phyloP scores from a whole-genome alignment of 2,888 invertebrate species.

The Axea sp. region DNA sequence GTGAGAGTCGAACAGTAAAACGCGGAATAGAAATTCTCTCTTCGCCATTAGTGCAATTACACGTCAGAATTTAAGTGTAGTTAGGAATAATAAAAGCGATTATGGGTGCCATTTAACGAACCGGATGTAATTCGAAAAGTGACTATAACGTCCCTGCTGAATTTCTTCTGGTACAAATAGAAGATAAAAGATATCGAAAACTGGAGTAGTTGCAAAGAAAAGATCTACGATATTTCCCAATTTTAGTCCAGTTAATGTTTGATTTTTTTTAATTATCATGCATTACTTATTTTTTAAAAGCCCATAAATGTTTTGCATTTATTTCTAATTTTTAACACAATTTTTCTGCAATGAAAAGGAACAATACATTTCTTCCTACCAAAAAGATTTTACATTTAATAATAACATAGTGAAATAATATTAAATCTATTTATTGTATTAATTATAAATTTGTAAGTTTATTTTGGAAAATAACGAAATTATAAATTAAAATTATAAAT shows the following conservation, averaged over 20 bases:
- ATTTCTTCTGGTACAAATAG: slow-evolving; percentile 10
- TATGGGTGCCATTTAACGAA: slow-evolving; percentile 29
- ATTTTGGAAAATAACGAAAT: too few relatives aligned
- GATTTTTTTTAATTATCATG: slow-evolving; percentile 13
- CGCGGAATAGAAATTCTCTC: slow-evolving; percentile 30
- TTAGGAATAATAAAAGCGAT: slow-evolving; percentile 43
- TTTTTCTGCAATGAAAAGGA: too few relatives aligned
- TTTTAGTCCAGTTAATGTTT: slow-evolving; percentile 9
- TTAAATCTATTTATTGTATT: too few relatives aligned
- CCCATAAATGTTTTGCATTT: too few relatives aligned
- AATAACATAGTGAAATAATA: too few relatives aligned
- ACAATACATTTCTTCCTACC: too few relatives aligned
- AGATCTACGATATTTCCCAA: slow-evolving; percentile 8
- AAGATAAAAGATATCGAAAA: slow-evolving; percentile 20
- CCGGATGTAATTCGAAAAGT: slow-evolving; percentile 38
- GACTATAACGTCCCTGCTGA: slow-evolving; percentile 8
- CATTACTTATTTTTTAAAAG: too few relatives aligned
- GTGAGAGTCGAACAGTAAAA: slow-evolving; percentile 24
- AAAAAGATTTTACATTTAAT: too few relatives aligned
- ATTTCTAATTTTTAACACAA: too few relatives aligned
- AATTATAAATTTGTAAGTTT: too few relatives aligned
- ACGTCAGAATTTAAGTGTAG: slow-evolving; percentile 24
- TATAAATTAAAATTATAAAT: too few relatives aligned
- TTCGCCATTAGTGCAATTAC: slow-evolving; percentile 38
- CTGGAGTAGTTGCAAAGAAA: slow-evolving; percentile 3